phyloP scores from a whole-genome alignment of 1,140 invertebrate genomes.

The Adoxophyes honmai region DNA sequence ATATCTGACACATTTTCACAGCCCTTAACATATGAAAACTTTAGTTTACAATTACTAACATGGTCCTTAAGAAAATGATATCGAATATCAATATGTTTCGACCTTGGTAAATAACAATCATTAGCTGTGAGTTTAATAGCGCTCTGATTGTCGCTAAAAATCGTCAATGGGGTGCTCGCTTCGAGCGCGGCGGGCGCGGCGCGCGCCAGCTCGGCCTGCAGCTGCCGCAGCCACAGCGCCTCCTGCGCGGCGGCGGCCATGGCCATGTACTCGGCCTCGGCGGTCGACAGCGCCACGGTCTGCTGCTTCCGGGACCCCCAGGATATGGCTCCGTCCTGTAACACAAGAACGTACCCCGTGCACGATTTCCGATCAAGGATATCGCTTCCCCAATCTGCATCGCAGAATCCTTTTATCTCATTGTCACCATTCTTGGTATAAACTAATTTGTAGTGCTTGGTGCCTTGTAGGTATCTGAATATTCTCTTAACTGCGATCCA shows the following conservation, averaged over 20 bases:
- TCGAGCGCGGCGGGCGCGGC: too few species aligned
- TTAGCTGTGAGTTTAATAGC: constrained; percentile 58
- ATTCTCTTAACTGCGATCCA: constrained; percentile 34
- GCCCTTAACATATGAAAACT: constrained; percentile 32
- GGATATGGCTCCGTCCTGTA: constrained; percentile 39
- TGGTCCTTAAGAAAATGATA: constrained; percentile 49
- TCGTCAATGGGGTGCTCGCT: not conserved
- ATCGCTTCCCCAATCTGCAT: constrained; percentile 56
- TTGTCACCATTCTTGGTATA: constrained; percentile 25
- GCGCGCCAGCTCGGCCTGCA: constrained; percentile 23
- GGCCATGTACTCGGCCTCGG: constrained; percentile 62
- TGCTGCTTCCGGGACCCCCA: constrained; percentile 48
- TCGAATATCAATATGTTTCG: constrained; percentile 50
- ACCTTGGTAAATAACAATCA: constrained; percentile 41
- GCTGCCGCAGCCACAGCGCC: constrained; percentile 29
- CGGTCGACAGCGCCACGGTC: too few species aligned
- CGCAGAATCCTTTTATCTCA: constrained; percentile 40
- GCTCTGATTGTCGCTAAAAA: constrained; percentile 48
- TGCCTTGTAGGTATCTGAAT: constrained; percentile 29
- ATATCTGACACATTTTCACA: constrained; percentile 38
- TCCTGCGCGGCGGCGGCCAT: constrained; percentile 27
- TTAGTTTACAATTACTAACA: constrained; percentile 24
- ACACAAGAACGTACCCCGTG: constrained; percentile 45
- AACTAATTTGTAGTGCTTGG: constrained; percentile 21
- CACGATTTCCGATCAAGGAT: constrained; percentile 40